phyloP scores from a whole-genome alignment of 2,888 invertebrate species.

The Nemoura dubitans region DNA sequence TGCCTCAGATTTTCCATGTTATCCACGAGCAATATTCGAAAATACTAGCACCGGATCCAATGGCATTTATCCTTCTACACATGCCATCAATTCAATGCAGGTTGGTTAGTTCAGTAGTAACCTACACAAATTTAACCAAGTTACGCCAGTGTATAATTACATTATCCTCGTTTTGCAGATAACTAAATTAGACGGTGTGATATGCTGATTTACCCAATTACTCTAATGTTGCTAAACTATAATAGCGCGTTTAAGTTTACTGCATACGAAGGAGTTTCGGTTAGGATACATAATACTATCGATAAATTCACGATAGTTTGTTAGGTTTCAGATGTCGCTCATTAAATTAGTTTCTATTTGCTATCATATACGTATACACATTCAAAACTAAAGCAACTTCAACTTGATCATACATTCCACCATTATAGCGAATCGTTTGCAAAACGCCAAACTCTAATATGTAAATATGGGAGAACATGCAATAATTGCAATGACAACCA shows the following conservation, averaged over 20 bases:
- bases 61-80: background rate
- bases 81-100: background rate
- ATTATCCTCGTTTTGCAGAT: background rate
- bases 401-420: too few relatives aligned
- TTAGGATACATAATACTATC: background rate
- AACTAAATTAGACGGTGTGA: background rate
- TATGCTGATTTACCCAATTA: background rate
- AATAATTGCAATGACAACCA: background rate
- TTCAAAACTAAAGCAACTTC: too few relatives aligned
- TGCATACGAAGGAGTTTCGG: background rate
- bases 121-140: background rate
- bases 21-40: background rate
- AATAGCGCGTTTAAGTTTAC: background rate
- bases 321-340: background rate
- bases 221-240: background rate
- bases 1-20: background rate
- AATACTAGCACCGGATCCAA: background rate
- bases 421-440: background rate
- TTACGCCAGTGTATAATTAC: background rate
- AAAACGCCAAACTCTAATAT: background rate
- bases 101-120: background rate
- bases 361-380: too few relatives aligned
- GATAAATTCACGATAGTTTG: background rate
- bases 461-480: background rate
- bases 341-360: background rate